Evolutionary conservation across 2,113 vertebrate species (phyloP), one percentile per base, ranked within the genome.

Genomic region (Rhinogobius similis): DNA sequence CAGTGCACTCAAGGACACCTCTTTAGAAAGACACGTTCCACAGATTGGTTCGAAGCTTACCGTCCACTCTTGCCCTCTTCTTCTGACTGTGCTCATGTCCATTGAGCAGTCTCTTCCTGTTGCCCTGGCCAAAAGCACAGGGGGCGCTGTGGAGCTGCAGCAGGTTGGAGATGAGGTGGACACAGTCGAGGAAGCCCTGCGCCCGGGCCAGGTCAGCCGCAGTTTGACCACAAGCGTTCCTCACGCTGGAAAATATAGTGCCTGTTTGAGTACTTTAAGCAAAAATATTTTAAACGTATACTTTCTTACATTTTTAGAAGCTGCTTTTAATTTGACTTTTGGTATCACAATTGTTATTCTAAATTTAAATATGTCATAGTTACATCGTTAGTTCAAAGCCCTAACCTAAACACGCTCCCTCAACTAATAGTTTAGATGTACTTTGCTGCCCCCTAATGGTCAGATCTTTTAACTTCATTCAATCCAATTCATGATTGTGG

Each of bases 151-250:
- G 92, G 89, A 94, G 94, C 75, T 70, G 90, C 75, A 85, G 94
- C 62, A 94, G 90, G 80, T 93, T 94, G 87, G 94, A 93, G 84
- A 99, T 95, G 90, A 97, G 92, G 92, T 91, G 93, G 88, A 94
- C 93, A 82, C 96, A 98, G 82, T 98, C 94, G 74, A 89, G 93
- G 92, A 96, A 99, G 75, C 97, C 96, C 89, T 97, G 95, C 87
- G 94, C 92, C 53, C 91, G 93, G 70, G 97, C 97, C 93, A 99
- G 94, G 88, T 99, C 97, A 53, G 97, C 97, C 70, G 97, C 95
- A 1, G 96, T 98, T 94, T 98, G 94, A 82, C 96, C 97, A 74
- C 94, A 95, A 90, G 95, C 93, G 82, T 97, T 98, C 93, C 94
- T 95, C 79, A 98, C 95, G 91, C 97, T 99, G 93, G 69, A 88